Base-by-base conservation (phyloP, 2,888 invertebrate species). In the Drosophila suboccidentalis region DNA sequence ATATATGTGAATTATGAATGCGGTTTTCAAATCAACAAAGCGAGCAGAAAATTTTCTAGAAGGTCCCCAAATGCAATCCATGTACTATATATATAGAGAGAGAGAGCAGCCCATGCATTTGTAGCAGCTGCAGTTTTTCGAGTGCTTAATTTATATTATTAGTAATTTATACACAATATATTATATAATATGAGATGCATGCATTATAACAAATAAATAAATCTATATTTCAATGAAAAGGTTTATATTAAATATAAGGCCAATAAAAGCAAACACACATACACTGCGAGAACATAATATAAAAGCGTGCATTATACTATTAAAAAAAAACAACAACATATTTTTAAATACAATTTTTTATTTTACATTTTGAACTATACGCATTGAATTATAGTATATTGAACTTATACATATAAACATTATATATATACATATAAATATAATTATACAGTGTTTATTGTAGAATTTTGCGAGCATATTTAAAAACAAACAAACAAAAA, bases 381-480 rank as follows among this genome's bases (percentile, higher is more conserved):
- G 77, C 90, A 77, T 88, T 72, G 61, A 87, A 82, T 88, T 75
- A 67, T 68, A 78, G 57, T 69, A 67, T 71, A 75, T 75, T 61
- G 47, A 87, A 84, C 65, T 70, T 73, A 84, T 77, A 78, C 53
- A 78, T 55, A 66, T 64, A 66, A 32, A 66, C 54, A 34, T 68
- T 49, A 63, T 65, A 63, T 63, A 55, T 71, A 80, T 67, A 64
- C 60, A 72, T 41, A 81, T 53, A 67, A 17, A 71, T 70, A 74
- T 55, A 72, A 59, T 71, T 68, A 77, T 70, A 83, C 61, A 70
- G 60, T 61, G 85, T 84, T 89, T 75, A 82, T 78, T 74, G 85
- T 82, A 82, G 89, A 87, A 69, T 84, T 89, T 82, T 82, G 90
- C 90, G 87, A 87, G 88, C 80, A 79, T 83, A 89, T 82, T 89